Conservation (phyloP, 2,888 invertebrate genomes). For the Neoascia interrupta region DNA sequence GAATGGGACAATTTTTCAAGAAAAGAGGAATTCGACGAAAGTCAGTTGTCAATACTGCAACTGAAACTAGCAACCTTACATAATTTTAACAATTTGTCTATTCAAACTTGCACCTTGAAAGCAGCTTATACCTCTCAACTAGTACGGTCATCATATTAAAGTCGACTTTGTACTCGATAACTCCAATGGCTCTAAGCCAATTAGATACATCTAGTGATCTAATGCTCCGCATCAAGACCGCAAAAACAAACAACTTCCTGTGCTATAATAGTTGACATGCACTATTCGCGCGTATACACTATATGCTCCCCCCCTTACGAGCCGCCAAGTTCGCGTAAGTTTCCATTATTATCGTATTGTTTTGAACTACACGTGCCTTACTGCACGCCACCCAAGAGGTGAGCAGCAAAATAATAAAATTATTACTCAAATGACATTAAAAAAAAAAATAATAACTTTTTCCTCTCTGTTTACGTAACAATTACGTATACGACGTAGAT, state of each 20-base stretch:
- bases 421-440: slow-evolving; percentile 48
- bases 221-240: slow-evolving; percentile 31
- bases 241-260: slow-evolving; percentile 39
- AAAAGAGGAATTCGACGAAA: too few species aligned
- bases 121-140: too few species aligned
- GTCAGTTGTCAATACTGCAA: too few species aligned
- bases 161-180: too few species aligned
- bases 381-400: slow-evolving; percentile 40
- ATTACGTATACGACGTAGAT: slow-evolving; percentile 61
- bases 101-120: too few species aligned
- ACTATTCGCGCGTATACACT: slow-evolving; percentile 8
- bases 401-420: slow-evolving; percentile 33
- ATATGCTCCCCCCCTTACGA: too few species aligned
- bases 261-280: slow-evolving; percentile 31
- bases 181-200: too few species aligned
- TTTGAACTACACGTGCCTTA: slow-evolving; percentile 56
- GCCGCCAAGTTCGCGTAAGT: too few species aligned
- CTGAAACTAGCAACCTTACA: too few species aligned
- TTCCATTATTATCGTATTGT: slow-evolving; percentile 45
- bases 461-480: slow-evolving; percentile 54
- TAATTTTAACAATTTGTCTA: too few species aligned
- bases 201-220: slow-evolving; percentile 23
- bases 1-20: too few species aligned
- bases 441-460: neutral
- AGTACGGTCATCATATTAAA: too few species aligned